These are phyloP conservation scores for Amphimedon queenslandica DNA, from an alignment of 37 sponge, comb jelly and placozoan genomes.

Conservation along the genomic window DNA sequence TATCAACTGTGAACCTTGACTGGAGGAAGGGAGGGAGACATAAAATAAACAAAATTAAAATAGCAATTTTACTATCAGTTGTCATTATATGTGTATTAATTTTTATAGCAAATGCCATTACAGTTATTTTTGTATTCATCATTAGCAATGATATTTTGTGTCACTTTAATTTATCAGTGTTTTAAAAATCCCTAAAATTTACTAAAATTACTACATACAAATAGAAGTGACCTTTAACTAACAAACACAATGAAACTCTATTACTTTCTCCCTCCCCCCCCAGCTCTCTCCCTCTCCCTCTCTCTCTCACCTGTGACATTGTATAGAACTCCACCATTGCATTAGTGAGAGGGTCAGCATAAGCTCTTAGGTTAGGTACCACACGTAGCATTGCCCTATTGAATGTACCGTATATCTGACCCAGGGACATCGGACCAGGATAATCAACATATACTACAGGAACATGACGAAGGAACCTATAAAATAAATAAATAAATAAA, in stretches of 20 bases:
- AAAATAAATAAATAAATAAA: slow-evolving; percentile 1
- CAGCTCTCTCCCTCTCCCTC: not conserved
- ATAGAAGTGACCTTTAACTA: too few relatives aligned
- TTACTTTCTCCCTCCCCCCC: not conserved
- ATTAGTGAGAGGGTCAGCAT: slow-evolving; percentile 93
- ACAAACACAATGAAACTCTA: not conserved
- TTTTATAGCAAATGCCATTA: not conserved
- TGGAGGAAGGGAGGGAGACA: slow-evolving; percentile 9
- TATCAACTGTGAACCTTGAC: slow-evolving; percentile 95
- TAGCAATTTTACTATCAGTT: not conserved
- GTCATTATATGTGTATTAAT: too few relatives aligned
- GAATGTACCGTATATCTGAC: slow-evolving; percentile 98
- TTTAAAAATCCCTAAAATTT: too few relatives aligned
- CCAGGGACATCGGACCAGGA: slow-evolving; percentile 85
- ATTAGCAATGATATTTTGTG: too few relatives aligned
- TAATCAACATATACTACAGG: slow-evolving; percentile 99
- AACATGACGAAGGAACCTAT: slow-evolving; percentile 94
- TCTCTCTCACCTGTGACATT: slow-evolving; percentile 75
- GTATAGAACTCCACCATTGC: slow-evolving; percentile 98
- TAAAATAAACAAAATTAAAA: not conserved
- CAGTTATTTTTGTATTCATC: too few relatives aligned
- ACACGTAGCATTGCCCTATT: slow-evolving; percentile 94
- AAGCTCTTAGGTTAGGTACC: slow-evolving; percentile 84
- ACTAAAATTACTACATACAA: too few relatives aligned
- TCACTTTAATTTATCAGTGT: too few relatives aligned